Evolutionary conservation across 2,797 vertebrate genomes (phyloP).

Genomic region (Spheniscus humboldti): DNA sequence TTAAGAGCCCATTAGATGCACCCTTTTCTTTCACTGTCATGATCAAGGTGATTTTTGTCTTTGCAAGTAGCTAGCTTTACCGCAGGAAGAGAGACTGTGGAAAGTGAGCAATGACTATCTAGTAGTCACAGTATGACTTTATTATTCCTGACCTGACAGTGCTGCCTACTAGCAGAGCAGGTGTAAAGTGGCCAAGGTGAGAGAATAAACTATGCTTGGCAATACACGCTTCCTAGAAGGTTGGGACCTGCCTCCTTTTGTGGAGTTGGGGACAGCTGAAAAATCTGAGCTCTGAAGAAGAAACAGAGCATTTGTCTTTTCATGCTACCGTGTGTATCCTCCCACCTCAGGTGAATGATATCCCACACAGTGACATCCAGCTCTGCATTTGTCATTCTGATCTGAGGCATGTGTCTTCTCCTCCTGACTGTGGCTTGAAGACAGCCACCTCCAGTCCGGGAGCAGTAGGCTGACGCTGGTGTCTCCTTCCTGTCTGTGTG

Average conservation of each 20-base stretch:
- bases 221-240: background rate
- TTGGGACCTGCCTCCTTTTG: background rate
- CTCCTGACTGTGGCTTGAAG: background rate
- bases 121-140: background rate
- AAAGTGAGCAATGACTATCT: background rate
- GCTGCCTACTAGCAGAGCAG: background rate
- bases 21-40: background rate
- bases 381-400: background rate
- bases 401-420: background rate
- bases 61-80: background rate
- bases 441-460: background rate
- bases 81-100: background rate
- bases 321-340: background rate
- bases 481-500: background rate
- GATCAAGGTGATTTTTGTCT: background rate
- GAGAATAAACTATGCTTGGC: background rate
- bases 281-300: background rate
- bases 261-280: background rate
- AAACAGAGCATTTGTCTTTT: background rate
- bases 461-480: background rate
- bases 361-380: background rate
- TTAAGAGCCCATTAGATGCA: constrained; percentile 1
- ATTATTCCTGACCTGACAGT: background rate
- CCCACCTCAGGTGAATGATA: background rate
- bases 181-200: background rate